These are phyloP conservation scores for Tiliacea aurago DNA, from an alignment of 2,888 invertebrate genomes.

Conservation along the genomic window DNA sequence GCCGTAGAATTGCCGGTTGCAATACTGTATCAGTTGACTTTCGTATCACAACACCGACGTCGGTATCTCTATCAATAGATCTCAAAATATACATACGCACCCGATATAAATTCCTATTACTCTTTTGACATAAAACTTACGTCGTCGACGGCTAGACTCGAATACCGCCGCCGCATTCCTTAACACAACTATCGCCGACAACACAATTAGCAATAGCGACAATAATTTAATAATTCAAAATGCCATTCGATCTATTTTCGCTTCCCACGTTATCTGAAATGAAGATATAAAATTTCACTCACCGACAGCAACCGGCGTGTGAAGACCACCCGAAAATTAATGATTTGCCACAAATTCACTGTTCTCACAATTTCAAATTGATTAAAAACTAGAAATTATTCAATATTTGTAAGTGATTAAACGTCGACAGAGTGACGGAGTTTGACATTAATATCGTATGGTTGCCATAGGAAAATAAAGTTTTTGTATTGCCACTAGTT, in stretches of 20 bases:
- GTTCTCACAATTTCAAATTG: constrained; percentile 68
- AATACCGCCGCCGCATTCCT: constrained; percentile 50
- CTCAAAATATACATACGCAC: constrained; percentile 55
- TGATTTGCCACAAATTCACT: constrained; percentile 66
- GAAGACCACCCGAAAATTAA: constrained; percentile 19
- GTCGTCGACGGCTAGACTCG: constrained; percentile 38
- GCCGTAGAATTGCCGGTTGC: constrained; percentile 44
- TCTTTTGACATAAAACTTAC: constrained; percentile 53
- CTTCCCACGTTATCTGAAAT: constrained; percentile 65
- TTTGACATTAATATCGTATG: constrained; percentile 47
- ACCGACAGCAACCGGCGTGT: constrained; percentile 60
- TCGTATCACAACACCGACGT: constrained; percentile 62
- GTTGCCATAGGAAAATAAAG: constrained; percentile 33
- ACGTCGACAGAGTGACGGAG: constrained; percentile 63
- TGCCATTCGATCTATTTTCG: constrained; percentile 79
- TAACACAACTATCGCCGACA: constrained; percentile 53
- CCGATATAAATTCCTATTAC: constrained; percentile 50
- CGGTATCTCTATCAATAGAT: constrained; percentile 60
- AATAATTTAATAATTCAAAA: constrained; percentile 73
- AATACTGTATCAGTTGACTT: constrained; percentile 47
- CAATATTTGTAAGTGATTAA: constrained; percentile 69
- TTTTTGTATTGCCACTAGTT: constrained; percentile 9
- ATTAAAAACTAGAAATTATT: constrained; percentile 62
- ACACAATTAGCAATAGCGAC: constrained; percentile 68
- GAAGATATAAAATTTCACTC: constrained; percentile 64